Conservation (phyloP, 2,113 vertebrate genomes). For the Coryphaenoides rupestris region DNA sequence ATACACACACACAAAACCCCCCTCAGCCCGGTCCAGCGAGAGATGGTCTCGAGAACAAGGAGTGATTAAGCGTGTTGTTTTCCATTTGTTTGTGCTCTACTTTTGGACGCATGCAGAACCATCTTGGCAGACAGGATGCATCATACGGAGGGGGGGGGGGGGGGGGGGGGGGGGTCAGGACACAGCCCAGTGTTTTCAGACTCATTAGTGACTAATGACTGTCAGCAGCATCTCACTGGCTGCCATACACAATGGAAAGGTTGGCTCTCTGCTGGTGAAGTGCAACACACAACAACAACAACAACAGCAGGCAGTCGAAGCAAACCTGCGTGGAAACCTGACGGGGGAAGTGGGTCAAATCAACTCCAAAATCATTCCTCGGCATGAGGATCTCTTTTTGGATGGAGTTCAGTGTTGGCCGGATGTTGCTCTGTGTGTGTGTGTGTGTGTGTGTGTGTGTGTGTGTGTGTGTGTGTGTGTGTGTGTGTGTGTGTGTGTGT, state of each 20-base stretch:
- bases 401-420: too few species aligned
- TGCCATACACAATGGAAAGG: constrained; percentile 39
- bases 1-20: constrained; percentile 34
- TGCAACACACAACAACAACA: constrained; percentile 40
- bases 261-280: constrained; percentile 15
- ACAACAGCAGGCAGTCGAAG: constrained; percentile 32
- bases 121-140: too few species aligned
- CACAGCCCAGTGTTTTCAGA: constrained; percentile 7
- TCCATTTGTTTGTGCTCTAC: constrained; percentile 40
- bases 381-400: neutral
- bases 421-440: too few species aligned
- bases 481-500: too few species aligned
- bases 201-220: constrained; percentile 21
- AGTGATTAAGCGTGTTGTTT: constrained; percentile 22
- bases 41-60: constrained; percentile 50
- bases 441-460: too few species aligned
- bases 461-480: too few species aligned
- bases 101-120: constrained; percentile 29
- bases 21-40: constrained; percentile 42
- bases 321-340: constrained; percentile 37
- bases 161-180: neutral
- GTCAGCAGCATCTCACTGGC: constrained; percentile 15
- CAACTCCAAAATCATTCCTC: constrained; percentile 35
- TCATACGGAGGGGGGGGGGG: neutral
- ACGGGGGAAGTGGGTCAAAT: constrained; percentile 56